Evolutionary conservation across 1,140 invertebrate species (phyloP).

Genomic region (Lepidurus packardi): DNA sequence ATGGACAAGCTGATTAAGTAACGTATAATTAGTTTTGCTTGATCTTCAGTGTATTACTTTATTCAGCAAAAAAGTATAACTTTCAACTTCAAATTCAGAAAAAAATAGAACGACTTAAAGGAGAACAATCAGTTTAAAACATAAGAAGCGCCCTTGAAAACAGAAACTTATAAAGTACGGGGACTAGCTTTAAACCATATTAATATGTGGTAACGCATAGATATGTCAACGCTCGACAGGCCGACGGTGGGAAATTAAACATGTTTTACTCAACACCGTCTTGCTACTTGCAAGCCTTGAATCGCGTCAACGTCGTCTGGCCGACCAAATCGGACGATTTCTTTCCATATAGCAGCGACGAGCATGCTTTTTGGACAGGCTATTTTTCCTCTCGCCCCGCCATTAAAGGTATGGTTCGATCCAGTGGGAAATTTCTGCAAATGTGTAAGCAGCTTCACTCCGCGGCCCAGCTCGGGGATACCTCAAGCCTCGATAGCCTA

Average conservation of each 20-base stretch:
- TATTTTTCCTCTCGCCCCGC: conserved; percentile 56
- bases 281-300: conserved; percentile 62
- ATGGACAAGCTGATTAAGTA: conserved; percentile 68
- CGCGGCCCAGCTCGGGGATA: conserved; percentile 35
- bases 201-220: conserved; percentile 36
- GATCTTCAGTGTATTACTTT: not conserved
- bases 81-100: no score
- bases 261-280: conserved; percentile 71
- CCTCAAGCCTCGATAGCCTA: conserved; percentile 28
- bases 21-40: conserved; percentile 22
- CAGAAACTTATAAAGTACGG: no score
- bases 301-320: conserved; percentile 51
- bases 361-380: conserved; percentile 58
- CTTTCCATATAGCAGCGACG: conserved; percentile 54
- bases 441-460: conserved; percentile 48
- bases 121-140: no score
- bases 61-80: no score
- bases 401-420: conserved; percentile 45
- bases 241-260: conserved; percentile 55
- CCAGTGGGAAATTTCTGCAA: conserved; percentile 47
- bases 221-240: conserved; percentile 52
- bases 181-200: no score
- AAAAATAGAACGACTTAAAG: no score
- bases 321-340: conserved; percentile 61
- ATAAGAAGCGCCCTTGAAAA: no score